Evolutionary conservation across 2,797 vertebrate species (phyloP).

Genomic region (Cryptoprocta ferox): DNA sequence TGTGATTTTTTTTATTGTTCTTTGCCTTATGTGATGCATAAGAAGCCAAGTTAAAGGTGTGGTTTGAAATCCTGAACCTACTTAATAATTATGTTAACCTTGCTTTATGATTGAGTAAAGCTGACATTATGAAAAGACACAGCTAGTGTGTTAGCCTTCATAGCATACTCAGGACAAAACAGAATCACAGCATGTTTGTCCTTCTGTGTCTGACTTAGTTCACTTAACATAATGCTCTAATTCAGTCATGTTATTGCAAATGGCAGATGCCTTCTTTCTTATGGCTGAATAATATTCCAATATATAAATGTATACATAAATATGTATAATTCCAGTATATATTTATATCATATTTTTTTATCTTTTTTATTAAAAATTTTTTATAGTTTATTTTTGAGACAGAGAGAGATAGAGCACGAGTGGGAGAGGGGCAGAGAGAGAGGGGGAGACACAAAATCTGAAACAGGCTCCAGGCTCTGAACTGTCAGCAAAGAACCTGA

Average conservation of each 20-base stretch:
- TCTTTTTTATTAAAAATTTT: too few species aligned
- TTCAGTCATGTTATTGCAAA: neutral
- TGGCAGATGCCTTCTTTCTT: neutral
- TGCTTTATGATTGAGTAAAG: neutral
- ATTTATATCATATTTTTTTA: neutral
- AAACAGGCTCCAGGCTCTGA: too few species aligned
- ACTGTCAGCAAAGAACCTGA: too few species aligned
- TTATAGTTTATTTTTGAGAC: too few species aligned
- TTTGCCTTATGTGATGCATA: neutral
- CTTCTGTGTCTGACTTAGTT: neutral
- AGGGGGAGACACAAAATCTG: too few species aligned
- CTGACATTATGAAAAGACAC: neutral
- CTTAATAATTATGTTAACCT: neutral
- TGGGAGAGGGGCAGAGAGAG: too few species aligned
- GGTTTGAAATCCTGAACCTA: neutral
- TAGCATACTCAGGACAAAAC: neutral
- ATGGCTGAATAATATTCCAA: neutral
- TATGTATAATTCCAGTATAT: neutral
- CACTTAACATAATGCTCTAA: neutral
- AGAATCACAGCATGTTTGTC: neutral
- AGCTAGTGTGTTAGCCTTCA: neutral
- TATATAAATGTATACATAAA: neutral
- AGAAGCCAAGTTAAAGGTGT: neutral
- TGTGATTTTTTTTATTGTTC: neutral
- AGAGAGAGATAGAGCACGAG: too few species aligned